A percentile compares a stretch with the other conserved stretches of the same genome.
These are phyloP conservation scores for Nasonovia ribisnigri DNA, from an alignment of 2,888 invertebrate species.

Conservation along the genomic window DNA sequence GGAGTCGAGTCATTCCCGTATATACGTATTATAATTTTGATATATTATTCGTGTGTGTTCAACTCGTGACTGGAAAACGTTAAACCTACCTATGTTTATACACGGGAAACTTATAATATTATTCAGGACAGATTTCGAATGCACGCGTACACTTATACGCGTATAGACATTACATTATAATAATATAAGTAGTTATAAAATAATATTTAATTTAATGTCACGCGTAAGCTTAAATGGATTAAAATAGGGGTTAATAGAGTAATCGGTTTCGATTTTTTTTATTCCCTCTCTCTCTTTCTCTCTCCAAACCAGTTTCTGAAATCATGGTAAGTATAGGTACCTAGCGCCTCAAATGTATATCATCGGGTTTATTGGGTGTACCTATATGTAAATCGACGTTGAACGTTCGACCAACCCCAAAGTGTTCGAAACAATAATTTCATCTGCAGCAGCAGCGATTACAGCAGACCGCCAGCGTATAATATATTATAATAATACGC, in stretches of 20 bases:
- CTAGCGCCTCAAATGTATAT: neutral
- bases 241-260: neutral
- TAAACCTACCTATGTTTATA: neutral
- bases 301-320: neutral
- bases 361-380: neutral
- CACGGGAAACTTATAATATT: neutral
- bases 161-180: neutral
- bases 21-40: neutral
- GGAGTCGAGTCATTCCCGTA: neutral
- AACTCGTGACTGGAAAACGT: slow-evolving; percentile 7
- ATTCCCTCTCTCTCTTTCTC: neutral
- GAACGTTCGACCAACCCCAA: neutral
- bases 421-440: neutral
- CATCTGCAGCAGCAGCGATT: neutral
- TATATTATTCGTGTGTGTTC: neutral
- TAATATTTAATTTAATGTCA: neutral
- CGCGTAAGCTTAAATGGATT: neutral
- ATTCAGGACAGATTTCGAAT: neutral
- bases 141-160: neutral
- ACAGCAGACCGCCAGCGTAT: neutral
- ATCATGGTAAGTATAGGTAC: neutral
- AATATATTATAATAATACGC: neutral
- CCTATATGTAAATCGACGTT: neutral
- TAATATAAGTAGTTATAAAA: neutral
- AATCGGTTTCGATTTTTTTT: neutral